Percentiles rank a stretch among this genome's conserved stretches.
Evolutionary conservation across 2,113 vertebrate species (phyloP).

Genomic region (Odobenus rosmarus): DNA sequence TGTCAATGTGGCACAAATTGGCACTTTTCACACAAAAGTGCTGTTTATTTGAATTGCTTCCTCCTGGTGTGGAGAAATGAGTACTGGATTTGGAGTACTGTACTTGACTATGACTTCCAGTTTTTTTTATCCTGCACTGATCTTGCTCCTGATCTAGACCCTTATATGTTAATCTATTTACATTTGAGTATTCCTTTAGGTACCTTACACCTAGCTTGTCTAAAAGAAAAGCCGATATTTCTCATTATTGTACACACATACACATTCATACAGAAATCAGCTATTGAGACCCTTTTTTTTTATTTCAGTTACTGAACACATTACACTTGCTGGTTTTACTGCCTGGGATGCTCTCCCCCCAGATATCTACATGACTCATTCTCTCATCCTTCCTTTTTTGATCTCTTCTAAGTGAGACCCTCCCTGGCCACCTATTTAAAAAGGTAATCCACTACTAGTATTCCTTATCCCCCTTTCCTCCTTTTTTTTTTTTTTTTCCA

Average conservation of each 20-base stretch:
- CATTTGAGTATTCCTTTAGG: not conserved
- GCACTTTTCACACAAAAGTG: not conserved
- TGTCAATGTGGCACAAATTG: not conserved
- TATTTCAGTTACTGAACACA: not conserved
- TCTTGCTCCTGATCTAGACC: not conserved
- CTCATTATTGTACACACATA: not conserved
- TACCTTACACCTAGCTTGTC: not conserved
- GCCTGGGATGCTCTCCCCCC: not conserved
- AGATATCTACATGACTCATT: not conserved
- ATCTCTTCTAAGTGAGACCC: not conserved
- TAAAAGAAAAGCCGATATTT: not conserved
- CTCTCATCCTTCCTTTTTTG: not conserved
- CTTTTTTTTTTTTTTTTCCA: not conserved
- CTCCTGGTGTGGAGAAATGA: not conserved
- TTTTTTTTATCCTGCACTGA: not conserved
- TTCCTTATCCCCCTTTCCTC: not conserved
- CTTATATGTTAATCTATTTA: not conserved
- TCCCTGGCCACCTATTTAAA: not conserved
- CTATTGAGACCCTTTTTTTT: not conserved
- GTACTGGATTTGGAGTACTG: not conserved
- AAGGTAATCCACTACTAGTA: not conserved
- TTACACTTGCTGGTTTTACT: not conserved
- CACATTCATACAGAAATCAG: not conserved
- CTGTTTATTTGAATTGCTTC: conserved; percentile 14
- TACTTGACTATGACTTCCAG: not conserved